phyloP scores from a whole-genome alignment of 2,888 invertebrate species.

The Anarsia innoxiella region DNA sequence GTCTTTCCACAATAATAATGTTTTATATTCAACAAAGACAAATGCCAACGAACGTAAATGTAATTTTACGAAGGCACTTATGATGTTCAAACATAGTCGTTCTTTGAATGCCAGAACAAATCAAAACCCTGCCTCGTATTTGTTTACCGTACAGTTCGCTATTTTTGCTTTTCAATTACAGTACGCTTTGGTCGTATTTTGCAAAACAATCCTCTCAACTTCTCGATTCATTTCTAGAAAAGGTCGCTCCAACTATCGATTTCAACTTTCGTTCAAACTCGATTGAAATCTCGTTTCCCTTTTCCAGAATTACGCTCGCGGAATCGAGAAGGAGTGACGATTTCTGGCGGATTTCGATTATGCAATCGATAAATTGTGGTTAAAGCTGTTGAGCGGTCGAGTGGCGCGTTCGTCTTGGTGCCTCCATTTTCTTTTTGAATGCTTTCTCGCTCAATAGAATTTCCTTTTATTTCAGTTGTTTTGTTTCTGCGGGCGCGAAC shows the following conservation, averaged over 20 bases:
- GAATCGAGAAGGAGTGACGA: conserved; percentile 22
- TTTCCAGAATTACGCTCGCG: conserved; percentile 16
- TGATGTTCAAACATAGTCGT: no score
- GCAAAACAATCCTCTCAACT: conserved; percentile 40
- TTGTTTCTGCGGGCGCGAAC: conserved; percentile 47
- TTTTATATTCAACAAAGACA: no score
- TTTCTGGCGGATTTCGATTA: conserved; percentile 24
- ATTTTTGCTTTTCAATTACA: conserved; percentile 34
- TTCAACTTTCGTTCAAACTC: conserved; percentile 23
- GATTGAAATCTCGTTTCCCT: conserved; percentile 14
- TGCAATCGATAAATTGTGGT: conserved; percentile 28
- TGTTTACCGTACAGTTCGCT: no score
- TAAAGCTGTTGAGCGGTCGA: conserved; percentile 22
- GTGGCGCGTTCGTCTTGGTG: conserved; percentile 31
- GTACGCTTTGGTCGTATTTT: conserved; percentile 47
- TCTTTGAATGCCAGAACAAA: no score
- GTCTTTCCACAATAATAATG: no score
- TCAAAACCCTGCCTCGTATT: no score
- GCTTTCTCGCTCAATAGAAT: conserved; percentile 49
- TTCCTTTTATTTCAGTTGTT: conserved; percentile 49
- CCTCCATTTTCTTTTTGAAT: no score
- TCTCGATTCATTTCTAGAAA: conserved; percentile 29
- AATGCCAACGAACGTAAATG: no score
- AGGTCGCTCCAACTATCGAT: conserved; percentile 31
- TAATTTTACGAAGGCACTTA: no score